These are phyloP conservation scores for Conger conger DNA, from an alignment of 2,113 vertebrate genomes.

Conservation along the genomic window DNA sequence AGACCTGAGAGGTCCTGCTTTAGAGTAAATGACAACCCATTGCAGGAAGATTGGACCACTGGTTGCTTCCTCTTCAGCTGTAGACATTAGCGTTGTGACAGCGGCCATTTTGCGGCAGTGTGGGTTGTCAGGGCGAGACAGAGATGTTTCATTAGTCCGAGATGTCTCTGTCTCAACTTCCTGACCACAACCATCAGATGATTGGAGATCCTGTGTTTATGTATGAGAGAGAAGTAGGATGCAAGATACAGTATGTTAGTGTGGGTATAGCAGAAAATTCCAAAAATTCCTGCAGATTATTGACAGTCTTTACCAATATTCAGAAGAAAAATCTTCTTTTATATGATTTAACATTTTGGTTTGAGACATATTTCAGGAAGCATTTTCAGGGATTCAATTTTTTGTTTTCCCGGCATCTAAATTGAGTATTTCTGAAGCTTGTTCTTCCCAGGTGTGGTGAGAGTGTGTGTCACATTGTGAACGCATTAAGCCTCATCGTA, in stretches of 20 bases:
- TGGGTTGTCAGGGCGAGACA: not conserved
- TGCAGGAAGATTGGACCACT: not conserved
- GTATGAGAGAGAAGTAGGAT: not conserved
- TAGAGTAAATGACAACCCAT: not conserved
- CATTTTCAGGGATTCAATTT: no score
- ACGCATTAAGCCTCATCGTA: not conserved
- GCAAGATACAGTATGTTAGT: no score
- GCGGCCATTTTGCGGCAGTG: not conserved
- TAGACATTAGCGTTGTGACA: no score
- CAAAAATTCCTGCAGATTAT: no score
- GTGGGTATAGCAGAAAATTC: no score
- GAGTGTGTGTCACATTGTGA: not conserved
- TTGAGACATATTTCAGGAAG: no score
- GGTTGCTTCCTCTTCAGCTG: not conserved
- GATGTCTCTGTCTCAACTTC: not conserved
- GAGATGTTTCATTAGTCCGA: not conserved
- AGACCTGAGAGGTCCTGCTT: not conserved
- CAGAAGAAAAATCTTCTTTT: no score
- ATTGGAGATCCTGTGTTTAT: not conserved
- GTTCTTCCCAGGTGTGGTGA: not conserved
- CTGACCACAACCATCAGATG: not conserved
- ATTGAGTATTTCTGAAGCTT: no score
- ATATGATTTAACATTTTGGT: no score
- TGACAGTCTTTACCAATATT: no score
- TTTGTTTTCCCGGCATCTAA: no score